Conservation (phyloP, 1,140 invertebrate genomes). For the Lutraria rhynchaena region DNA sequence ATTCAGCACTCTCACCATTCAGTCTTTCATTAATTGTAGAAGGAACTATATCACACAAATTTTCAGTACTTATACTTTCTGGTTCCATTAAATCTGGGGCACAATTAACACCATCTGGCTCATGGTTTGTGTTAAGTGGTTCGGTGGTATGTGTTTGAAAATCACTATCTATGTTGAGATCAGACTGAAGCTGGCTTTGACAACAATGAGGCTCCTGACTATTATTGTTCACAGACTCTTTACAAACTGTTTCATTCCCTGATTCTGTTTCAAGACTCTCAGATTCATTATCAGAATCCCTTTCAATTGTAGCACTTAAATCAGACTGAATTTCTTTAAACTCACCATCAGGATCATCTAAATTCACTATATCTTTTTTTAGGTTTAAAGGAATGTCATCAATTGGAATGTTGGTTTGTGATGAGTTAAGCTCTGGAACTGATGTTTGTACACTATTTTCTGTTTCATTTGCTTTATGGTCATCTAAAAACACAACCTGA, state of each 20-base stretch:
- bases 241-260: too few relatives aligned
- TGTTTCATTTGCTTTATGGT: background rate
- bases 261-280: constrained; percentile 6
- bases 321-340: background rate
- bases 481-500: constrained; percentile 20
- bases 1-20: too few relatives aligned
- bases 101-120: too few relatives aligned
- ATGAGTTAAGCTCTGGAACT: background rate
- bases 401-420: background rate
- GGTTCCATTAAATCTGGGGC: too few relatives aligned
- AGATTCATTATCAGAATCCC: background rate
- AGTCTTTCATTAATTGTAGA: too few relatives aligned
- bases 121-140: too few relatives aligned
- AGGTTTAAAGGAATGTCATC: background rate
- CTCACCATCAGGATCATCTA: background rate
- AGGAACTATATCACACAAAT: too few relatives aligned
- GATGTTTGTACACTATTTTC: background rate
- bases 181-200: background rate
- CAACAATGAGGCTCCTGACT: background rate
- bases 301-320: background rate
- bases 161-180: background rate
- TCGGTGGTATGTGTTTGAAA: too few relatives aligned
- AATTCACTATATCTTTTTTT: background rate
- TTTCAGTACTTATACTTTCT: too few relatives aligned
- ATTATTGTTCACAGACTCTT: background rate